A percentile compares a stretch with the other conserved stretches of the same genome.
phyloP scores from a whole-genome alignment of 1,140 invertebrate species.

The Spodoptera litura region DNA sequence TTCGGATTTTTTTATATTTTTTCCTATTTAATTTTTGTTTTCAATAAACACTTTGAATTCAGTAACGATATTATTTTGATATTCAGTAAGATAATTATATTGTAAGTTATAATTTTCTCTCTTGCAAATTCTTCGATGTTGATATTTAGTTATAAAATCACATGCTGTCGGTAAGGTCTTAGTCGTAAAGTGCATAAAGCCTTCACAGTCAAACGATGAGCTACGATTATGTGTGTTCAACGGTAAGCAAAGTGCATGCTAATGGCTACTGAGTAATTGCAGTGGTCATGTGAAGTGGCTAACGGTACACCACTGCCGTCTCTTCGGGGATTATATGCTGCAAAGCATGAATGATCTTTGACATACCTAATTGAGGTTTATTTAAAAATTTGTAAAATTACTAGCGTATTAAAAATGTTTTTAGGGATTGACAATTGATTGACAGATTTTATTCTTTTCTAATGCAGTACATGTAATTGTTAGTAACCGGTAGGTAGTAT shows the following conservation, averaged over 20 bases:
- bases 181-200: neutral
- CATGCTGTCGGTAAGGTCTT: neutral
- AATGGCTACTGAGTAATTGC: conserved; percentile 52
- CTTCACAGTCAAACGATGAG: conserved; percentile 13
- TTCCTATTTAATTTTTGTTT: neutral
- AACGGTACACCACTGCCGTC: conserved; percentile 30
- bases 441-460: too few relatives aligned
- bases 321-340: neutral
- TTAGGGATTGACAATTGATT: too few relatives aligned
- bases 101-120: neutral
- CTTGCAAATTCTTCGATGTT: too few relatives aligned
- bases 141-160: neutral
- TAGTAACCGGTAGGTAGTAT: too few relatives aligned
- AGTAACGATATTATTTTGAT: neutral
- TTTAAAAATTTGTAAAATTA: too few relatives aligned
- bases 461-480: too few relatives aligned
- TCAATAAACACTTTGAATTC: neutral
- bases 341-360: neutral
- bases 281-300: conserved; percentile 41
- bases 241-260: conserved; percentile 56
- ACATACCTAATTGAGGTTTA: neutral
- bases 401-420: too few relatives aligned
- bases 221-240: conserved; percentile 43
- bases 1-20: too few relatives aligned
- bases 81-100: too few relatives aligned